Conservation (phyloP, 2,113 vertebrate species). For the Pavo muticus region DNA sequence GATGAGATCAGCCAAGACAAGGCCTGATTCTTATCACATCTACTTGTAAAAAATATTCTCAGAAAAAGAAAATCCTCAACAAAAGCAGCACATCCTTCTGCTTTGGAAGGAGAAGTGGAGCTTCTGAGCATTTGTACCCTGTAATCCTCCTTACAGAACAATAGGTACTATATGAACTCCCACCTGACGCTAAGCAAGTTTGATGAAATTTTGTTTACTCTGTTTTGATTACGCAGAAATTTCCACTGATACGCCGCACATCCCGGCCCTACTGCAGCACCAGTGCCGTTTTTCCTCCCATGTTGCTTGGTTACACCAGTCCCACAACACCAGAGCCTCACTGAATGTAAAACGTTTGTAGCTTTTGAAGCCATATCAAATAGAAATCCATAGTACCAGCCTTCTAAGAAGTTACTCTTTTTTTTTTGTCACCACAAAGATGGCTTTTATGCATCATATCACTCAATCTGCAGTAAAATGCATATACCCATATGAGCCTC, state of each 20-base stretch:
- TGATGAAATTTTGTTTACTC: conserved; percentile 5
- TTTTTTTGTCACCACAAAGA: conserved; percentile 21
- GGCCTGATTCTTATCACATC: not conserved
- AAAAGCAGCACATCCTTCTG: not conserved
- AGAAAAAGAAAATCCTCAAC: not conserved
- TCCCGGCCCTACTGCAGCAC: not conserved
- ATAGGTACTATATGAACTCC: not conserved
- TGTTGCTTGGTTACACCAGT: conserved; percentile 77
- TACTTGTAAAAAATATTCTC: not conserved
- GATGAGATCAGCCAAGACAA: not conserved
- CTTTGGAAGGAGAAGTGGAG: not conserved
- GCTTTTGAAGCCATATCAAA: conserved; percentile 69
- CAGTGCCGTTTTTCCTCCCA: not conserved
- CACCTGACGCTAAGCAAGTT: not conserved
- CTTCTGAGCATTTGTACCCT: not conserved
- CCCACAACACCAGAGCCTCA: conserved; percentile 62
- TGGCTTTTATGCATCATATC: not conserved
- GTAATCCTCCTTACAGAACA: not conserved
- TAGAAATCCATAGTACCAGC: conserved; percentile 65
- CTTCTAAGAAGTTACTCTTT: conserved; percentile 52
- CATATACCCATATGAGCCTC: not conserved
- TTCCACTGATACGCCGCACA: not conserved
- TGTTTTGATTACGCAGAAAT: conserved; percentile 19
- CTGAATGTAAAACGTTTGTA: conserved; percentile 57
- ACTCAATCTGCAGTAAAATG: conserved; percentile 31